These are phyloP conservation scores for Drymodes brunneopygia DNA, from an alignment of 2,113 vertebrate genomes.

Conservation along the genomic window DNA sequence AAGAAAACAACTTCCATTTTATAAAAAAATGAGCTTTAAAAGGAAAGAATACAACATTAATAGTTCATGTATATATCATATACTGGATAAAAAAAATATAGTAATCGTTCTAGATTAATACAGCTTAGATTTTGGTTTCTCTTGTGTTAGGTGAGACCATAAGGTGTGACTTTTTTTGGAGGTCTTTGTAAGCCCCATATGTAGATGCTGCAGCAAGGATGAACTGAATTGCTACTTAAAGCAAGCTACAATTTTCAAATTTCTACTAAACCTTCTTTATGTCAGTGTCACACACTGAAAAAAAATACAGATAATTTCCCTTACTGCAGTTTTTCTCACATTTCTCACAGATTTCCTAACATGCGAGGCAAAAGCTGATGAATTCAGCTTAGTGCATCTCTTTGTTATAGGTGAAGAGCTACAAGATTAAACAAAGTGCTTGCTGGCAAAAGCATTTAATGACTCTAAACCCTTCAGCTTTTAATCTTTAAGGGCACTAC, in stretches of 20 bases:
- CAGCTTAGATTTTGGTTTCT: neutral
- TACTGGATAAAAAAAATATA: neutral
- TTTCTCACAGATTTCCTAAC: neutral
- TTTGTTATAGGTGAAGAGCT: neutral
- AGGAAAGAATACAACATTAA: neutral
- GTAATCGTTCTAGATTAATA: neutral
- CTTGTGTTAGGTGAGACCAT: neutral
- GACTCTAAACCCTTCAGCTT: neutral
- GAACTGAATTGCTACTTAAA: neutral
- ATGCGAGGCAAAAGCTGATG: neutral
- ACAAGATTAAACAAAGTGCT: neutral
- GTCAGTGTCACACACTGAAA: neutral
- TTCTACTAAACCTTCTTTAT: neutral
- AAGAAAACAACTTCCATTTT: neutral
- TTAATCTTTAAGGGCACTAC: neutral
- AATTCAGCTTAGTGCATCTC: neutral
- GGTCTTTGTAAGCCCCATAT: neutral
- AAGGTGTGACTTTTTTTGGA: neutral
- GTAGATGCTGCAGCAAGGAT: neutral
- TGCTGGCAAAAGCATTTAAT: neutral
- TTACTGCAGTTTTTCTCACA: neutral
- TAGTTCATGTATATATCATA: neutral
- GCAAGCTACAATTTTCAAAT: neutral
- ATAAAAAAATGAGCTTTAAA: neutral
- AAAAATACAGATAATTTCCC: neutral